Percentiles rank a stretch among this genome's conserved stretches.
These are phyloP conservation scores for Dioctria linearis DNA, from an alignment of 2,888 invertebrate genomes.

Conservation along the genomic window DNA sequence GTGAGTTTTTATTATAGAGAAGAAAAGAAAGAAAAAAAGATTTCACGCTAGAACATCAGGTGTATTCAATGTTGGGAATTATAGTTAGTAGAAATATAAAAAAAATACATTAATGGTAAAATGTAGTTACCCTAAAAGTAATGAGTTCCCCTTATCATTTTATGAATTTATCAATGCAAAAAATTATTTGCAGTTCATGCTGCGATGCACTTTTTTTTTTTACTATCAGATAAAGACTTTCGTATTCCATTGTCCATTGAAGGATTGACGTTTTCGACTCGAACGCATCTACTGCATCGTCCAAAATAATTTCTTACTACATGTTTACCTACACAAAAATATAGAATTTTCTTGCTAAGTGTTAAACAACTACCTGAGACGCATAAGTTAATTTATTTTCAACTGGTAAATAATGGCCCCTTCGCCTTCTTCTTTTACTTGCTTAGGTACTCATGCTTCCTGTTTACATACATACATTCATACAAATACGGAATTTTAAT, in stretches of 20 bases:
- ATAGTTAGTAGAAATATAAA: too few species aligned
- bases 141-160: too few species aligned
- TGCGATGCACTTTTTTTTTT: neutral
- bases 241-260: neutral
- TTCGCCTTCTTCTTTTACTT: conserved; percentile 20
- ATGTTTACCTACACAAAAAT: neutral
- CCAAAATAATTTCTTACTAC: neutral
- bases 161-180: too few species aligned
- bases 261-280: neutral
- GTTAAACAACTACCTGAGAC: neutral
- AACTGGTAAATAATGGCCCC: conserved; percentile 19
- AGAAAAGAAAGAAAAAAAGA: neutral
- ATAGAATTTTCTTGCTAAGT: neutral
- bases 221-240: neutral
- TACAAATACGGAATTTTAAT: conserved; percentile 39
- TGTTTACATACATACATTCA: conserved; percentile 15
- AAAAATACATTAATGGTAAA: too few species aligned
- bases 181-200: neutral
- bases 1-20: neutral
- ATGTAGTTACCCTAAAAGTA: too few species aligned
- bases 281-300: neutral
- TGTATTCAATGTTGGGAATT: too few species aligned
- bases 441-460: conserved; percentile 3
- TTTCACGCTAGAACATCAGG: neutral
- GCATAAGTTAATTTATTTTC: conserved; percentile 27